A percentile compares a stretch with the other conserved stretches of the same genome.
These are phyloP conservation scores for Tridacna gigas DNA, from an alignment of 2,888 invertebrate species.

Conservation along the genomic window DNA sequence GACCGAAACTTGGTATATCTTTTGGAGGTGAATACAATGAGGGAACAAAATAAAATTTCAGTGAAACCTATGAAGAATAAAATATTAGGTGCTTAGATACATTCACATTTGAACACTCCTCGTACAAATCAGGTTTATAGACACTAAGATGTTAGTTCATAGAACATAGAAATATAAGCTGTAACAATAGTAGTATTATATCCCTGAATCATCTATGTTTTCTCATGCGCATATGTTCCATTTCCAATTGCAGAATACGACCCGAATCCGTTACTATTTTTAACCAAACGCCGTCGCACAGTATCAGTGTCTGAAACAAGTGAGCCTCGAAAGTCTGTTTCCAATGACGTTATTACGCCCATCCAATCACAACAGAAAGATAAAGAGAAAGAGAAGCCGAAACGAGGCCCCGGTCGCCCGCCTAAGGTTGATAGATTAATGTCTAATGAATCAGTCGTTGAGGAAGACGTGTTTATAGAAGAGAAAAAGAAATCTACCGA, in stretches of 20 bases:
- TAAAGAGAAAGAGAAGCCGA: constrained; percentile 53
- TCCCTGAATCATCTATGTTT: too few species aligned
- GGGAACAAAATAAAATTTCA: too few species aligned
- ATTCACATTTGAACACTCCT: too few species aligned
- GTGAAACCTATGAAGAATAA: too few species aligned
- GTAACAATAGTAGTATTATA: too few species aligned
- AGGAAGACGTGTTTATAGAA: constrained; percentile 62
- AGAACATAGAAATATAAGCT: too few species aligned
- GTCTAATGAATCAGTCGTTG: constrained; percentile 52
- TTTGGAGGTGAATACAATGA: too few species aligned
- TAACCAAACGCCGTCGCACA: constrained; percentile 91
- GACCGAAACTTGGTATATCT: too few species aligned
- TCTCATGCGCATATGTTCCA: background rate
- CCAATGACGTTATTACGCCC: constrained; percentile 21
- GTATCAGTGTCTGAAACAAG: constrained; percentile 84
- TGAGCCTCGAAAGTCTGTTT: constrained; percentile 57
- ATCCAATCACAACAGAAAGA: constrained; percentile 19
- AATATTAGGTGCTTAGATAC: too few species aligned
- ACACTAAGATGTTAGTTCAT: too few species aligned
- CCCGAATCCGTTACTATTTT: constrained; percentile 91
- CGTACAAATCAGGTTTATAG: too few species aligned
- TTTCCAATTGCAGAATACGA: constrained; percentile 90
- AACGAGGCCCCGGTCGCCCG: constrained; percentile 72
- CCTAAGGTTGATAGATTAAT: constrained; percentile 63
- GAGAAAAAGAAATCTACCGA: constrained; percentile 42